phyloP scores from a whole-genome alignment of 2,113 vertebrate species.

The Physeter macrocephalus region DNA sequence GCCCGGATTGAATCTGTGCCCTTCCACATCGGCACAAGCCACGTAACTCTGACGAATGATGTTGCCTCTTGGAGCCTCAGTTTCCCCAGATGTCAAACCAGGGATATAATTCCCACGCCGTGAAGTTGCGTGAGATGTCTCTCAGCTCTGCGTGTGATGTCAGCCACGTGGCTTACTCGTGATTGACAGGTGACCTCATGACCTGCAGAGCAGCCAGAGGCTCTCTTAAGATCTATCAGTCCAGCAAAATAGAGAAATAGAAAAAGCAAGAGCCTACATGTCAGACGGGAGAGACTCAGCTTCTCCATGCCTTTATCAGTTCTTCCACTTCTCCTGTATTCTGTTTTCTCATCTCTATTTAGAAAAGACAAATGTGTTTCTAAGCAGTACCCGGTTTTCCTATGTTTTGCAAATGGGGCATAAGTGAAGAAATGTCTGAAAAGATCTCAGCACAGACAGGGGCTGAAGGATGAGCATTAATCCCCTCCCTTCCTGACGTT shows the following conservation, averaged over 20 bases:
- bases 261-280: neutral
- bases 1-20: neutral
- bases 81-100: neutral
- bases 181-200: neutral
- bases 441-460: neutral
- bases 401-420: neutral
- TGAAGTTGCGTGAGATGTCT: neutral
- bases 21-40: neutral
- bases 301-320: neutral
- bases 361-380: neutral
- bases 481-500: accelerated
- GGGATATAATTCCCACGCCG: accelerated
- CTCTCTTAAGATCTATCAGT: neutral
- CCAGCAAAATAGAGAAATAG: neutral
- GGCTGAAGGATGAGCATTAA: neutral
- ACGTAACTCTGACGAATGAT: neutral
- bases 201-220: too few species aligned
- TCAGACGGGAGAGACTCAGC: neutral
- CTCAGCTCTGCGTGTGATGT: accelerated
- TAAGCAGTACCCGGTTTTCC: neutral
- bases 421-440: neutral
- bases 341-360: neutral
- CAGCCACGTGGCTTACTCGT: accelerated
- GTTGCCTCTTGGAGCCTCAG: neutral
- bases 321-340: neutral